Evolutionary conservation across 1,140 invertebrate species (phyloP), one percentile per base, ranked within the genome.

Genomic region (Habropoda laboriosa): DNA sequence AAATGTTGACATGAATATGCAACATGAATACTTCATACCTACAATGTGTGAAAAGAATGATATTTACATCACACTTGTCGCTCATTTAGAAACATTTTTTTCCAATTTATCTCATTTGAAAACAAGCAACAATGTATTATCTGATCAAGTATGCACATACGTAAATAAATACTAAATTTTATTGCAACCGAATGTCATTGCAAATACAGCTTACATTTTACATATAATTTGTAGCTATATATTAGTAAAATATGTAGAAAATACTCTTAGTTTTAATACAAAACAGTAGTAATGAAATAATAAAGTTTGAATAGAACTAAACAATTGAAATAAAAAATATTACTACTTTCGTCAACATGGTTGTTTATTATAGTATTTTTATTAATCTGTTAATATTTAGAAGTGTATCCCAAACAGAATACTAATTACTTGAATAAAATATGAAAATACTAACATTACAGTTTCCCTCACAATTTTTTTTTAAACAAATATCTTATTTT

Each of bases 1-100:
- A 32, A 42, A 27, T 79, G 45, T 72, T 79, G 72, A 72, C n/a
- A 21, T 27, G 32, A 51, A 38, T 53, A 64, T 60, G 57, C n/a
- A 57, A 70, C 16, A 21, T 42, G 35, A 35, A 55, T 35, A 63
- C 24, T 30, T 66, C 47, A 53, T 5, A 30, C 13, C 16, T 18
- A 68, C n/a, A n/a, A 57, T 18, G 10, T 38, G 18, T 45, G 38
- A 32, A 35, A 68, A 35, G 30, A 68, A n/a, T 7, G 0, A 18
- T 4, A 45, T 24, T 42, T 57, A 27, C 21, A 45, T 1, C 12
- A 24, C 2, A 45, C 58, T 13, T 58, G n/a, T 77, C 32, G 18
- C 30, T 68, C 18, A 40, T 68, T 24, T n/a, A 12, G 38, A 18
- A 57, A 35, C 18, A 45, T 40, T 21, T 47, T 47, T n/a, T 35